A percentile compares a stretch with the other conserved stretches of the same genome.
These are phyloP conservation scores for Narcine bancroftii DNA, from an alignment of 2,113 vertebrate genomes.

Conservation along the genomic window DNA sequence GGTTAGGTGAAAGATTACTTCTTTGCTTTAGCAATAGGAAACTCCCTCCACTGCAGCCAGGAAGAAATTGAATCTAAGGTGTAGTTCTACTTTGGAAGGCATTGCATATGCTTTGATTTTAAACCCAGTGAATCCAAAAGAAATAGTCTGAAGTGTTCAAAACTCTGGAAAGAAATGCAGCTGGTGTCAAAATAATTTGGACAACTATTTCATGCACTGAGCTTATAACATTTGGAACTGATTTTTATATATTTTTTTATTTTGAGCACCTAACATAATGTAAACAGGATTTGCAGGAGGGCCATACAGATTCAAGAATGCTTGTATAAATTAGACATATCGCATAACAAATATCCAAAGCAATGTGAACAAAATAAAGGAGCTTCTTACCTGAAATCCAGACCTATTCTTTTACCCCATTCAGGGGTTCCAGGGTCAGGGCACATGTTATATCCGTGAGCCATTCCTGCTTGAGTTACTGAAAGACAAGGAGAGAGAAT, in stretches of 20 bases:
- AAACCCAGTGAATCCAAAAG: not conserved
- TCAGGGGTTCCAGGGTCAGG: constrained; percentile 95
- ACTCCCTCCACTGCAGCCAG: not conserved
- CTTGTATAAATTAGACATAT: not conserved
- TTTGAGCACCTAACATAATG: not conserved
- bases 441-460: constrained; percentile 98
- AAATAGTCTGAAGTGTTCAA: not conserved
- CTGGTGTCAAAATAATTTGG: not conserved
- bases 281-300: not conserved
- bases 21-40: not conserved
- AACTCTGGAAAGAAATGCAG: not conserved
- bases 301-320: not conserved
- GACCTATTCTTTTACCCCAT: constrained; percentile 94
- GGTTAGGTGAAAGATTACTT: too few species aligned
- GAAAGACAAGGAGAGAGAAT: constrained; percentile 48
- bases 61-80: not conserved
- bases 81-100: not conserved
- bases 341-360: constrained; percentile 31
- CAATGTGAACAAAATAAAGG: not conserved
- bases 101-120: not conserved
- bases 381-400: constrained; percentile 83
- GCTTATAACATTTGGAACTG: not conserved
- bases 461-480: constrained; percentile 98
- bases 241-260: not conserved
- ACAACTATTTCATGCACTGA: not conserved